Conservation (phyloP, 2,113 vertebrate species). For the Puma concolor region DNA sequence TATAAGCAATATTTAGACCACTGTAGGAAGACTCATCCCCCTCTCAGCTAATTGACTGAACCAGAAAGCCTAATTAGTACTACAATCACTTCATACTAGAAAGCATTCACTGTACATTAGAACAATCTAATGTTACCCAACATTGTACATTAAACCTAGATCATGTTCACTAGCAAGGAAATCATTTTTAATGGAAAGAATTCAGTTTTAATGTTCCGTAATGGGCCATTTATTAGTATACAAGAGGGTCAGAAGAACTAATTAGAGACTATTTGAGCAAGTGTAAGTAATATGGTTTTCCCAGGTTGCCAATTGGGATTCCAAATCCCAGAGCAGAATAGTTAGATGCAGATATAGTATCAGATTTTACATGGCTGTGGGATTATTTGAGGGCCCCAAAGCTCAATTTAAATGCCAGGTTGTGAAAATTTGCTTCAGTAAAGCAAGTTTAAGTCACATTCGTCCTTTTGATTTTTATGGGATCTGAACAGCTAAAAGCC, state of each 20-base stretch:
- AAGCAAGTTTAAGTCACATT: slow-evolving; percentile 66
- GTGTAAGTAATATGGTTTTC: slow-evolving; percentile 68
- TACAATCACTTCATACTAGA: slow-evolving; percentile 6
- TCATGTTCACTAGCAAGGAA: slow-evolving; percentile 67
- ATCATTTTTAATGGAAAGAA: slow-evolving; percentile 77
- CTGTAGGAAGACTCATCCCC: background rate
- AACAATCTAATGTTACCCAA: slow-evolving; percentile 54
- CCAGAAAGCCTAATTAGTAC: slow-evolving; percentile 61
- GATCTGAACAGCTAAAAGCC: slow-evolving; percentile 33
- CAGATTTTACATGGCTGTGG: slow-evolving; percentile 44
- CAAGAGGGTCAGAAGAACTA: slow-evolving; percentile 76
- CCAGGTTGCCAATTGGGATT: slow-evolving; percentile 64
- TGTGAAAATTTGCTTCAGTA: slow-evolving; percentile 67
- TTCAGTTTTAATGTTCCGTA: slow-evolving; percentile 72
- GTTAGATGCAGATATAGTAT: slow-evolving; percentile 41
- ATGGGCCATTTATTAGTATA: slow-evolving; percentile 76
- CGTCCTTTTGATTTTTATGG: slow-evolving; percentile 65
- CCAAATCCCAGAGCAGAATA: slow-evolving; percentile 59
- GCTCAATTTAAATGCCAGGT: slow-evolving; percentile 63
- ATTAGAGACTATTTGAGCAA: slow-evolving; percentile 71
- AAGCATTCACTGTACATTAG: slow-evolving; percentile 26
- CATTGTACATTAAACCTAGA: slow-evolving; percentile 60
- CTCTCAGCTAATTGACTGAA: slow-evolving; percentile 53
- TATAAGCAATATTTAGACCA: slow-evolving; percentile 65
- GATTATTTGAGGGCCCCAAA: slow-evolving; percentile 49